Evolutionary conservation across 2,113 vertebrate species (phyloP), one percentile per base, ranked within the genome.

Genomic region (Poeciliopsis prolifica): DNA sequence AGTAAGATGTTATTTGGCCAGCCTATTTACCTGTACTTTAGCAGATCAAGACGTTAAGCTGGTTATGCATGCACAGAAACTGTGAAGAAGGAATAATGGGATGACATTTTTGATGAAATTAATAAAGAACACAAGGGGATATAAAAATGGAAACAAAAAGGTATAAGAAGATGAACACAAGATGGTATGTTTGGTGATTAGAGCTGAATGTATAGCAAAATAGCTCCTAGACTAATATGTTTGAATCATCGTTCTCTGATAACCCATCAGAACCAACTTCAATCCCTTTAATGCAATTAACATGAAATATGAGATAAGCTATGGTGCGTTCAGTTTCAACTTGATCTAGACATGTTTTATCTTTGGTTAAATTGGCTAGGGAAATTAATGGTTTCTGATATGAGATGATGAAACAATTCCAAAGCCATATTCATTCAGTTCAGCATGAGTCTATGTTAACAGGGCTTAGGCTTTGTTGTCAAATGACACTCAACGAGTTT

Each of bases 371-470:
- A 24, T 54, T 70, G 67, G 63, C 68, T 75, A 65, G 37, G 71
- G 42, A 42, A 63, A 72, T 67, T 40, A 78, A 65, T 70, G 65
- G 37, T 54, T 75, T 76, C 75, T 76, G 37, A 81, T 79, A 58
- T 68, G 24, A 30, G 63, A 11, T 87, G 68, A 87, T 60, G 78
- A 74, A 88, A 85, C 69, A 75, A 64, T 58, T 44, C 68, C 60
- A 40, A 68, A 68, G 76, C 65, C 65, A 70, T 77, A 68, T 79
- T 85, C 75, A 74, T 65, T 72, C 40, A 64, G 58, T 81, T 63
- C 24, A 82, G 72, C 65, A 58, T 80, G 54, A 42, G 75, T 30
- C 26, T 68, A n/a, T 42, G 71, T 66, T 65, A 77, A 26, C 78
- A 48, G 65, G 42, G 14, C 60, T 61, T 30, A 30, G 31, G 67